Evolutionary conservation across 2,113 vertebrate genomes (phyloP), one percentile per base, ranked within the genome.

Genomic region (Aix galericulata): DNA sequence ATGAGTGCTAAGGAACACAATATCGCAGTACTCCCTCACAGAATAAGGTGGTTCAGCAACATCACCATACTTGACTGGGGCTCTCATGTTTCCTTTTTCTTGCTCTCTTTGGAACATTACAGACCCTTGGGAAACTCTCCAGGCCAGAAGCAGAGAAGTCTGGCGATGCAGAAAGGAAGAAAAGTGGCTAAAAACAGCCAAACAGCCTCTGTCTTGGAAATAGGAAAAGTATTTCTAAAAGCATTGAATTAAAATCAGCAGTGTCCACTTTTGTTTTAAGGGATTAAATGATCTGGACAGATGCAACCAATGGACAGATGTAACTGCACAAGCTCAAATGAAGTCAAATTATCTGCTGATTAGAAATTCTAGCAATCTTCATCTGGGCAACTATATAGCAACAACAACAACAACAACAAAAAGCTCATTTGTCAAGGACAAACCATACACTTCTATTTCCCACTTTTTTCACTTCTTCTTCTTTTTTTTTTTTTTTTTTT

Each of bases 331-430:
- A 97, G 63, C 90, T 96, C 72, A 96, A 96, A 50, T 68, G 85
- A 68, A 97, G 63, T 67, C 94, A 85, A 97, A 92, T 94, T 91
- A 92, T 84, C 77, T 97, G 69, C 92, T 92, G 9, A 96, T 97
- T 93, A 97, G 90, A 79, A 98, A 96, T 17, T 27, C 91, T 97
- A 42, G 93, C 89, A 23, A 94, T 93, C 38, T 97, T 97, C 75
- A 98, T 87, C 29, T 97, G 90, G 17, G 88, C 91, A 88, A 92
- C 79, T 48, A 55, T 89, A 58, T 32, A 95, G 36, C 38, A 86
- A 86, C 36, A 55, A 94, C 76, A 91, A 92, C 81, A 92, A 85
- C 95, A 81, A 53, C 95, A 97, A 92, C 84, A 40, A 55, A 94
- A 77, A 92, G 89, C 18, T 15, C 55, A 66, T 74, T 97, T 97